These are phyloP conservation scores for Plutella xylostella DNA, from an alignment of 2,888 invertebrate genomes.

Conservation along the genomic window DNA sequence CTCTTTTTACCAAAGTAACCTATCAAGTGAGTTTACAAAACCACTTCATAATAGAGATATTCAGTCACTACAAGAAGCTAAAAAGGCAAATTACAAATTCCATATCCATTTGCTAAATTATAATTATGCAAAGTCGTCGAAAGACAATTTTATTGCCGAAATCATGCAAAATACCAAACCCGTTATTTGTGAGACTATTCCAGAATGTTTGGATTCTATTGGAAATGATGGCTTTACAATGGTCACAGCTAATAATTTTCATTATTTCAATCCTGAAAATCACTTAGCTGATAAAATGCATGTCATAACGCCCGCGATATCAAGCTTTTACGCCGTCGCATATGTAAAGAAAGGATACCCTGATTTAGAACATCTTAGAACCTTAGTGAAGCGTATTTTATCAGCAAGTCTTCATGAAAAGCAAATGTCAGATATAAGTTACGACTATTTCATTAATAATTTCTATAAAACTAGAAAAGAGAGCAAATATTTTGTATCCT, in stretches of 20 bases:
- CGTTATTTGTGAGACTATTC: not conserved
- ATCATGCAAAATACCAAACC: no score
- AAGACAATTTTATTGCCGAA: no score
- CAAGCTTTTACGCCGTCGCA: slow-evolving; percentile 5
- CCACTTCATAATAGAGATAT: slow-evolving; percentile 7
- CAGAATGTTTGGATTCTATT: not conserved
- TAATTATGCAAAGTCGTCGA: no score
- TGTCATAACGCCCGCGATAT: not conserved
- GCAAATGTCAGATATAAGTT: no score
- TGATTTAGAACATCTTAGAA: slow-evolving; percentile 14
- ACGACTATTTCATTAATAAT: no score
- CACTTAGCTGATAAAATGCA: slow-evolving; percentile 8
- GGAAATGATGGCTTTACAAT: not conserved
- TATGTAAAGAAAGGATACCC: slow-evolving; percentile 14
- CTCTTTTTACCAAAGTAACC: slow-evolving; percentile 13
- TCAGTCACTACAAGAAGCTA: no score
- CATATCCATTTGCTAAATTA: not conserved
- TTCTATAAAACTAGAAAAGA: no score
- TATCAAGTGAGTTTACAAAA: slow-evolving; percentile 15
- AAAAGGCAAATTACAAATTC: no score
- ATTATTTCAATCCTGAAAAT: slow-evolving; percentile 5
- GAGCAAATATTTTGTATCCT: no score
- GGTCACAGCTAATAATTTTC: no score
- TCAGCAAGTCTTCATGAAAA: slow-evolving; percentile 8
- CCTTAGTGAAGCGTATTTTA: slow-evolving; percentile 10